Conservation (phyloP, 37 sponge, comb jelly and placozoan genomes). For the Halichondria panicea region DNA sequence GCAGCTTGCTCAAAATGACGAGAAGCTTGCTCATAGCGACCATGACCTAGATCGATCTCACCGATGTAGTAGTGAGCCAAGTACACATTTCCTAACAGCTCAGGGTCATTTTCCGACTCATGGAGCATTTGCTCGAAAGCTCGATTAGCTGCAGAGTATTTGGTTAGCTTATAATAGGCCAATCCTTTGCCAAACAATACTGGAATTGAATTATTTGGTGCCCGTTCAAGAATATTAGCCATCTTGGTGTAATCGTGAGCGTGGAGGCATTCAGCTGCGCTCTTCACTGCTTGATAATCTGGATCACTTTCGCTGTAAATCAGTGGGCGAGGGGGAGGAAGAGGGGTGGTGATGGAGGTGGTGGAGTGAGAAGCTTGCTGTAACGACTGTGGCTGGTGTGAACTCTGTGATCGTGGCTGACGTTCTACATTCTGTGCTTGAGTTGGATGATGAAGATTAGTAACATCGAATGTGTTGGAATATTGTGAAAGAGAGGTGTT, state of each 20-base stretch:
- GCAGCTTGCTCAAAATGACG: slow-evolving; percentile 24
- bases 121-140: slow-evolving; percentile 8
- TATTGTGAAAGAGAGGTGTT: too few species aligned
- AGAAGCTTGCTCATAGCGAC: slow-evolving; percentile 21
- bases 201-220: not conserved
- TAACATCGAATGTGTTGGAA: too few species aligned
- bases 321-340: not conserved
- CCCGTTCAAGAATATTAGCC: slow-evolving; percentile 1
- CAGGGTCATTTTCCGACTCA: not conserved
- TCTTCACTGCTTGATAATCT: not conserved
- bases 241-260: slow-evolving; percentile 52
- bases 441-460: too few species aligned
- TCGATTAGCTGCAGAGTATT: slow-evolving; percentile 7
- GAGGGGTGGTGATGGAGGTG: not conserved
- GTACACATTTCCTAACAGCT: not conserved
- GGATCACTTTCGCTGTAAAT: not conserved
- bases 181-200: slow-evolving; percentile 44
- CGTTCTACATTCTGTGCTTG: too few species aligned
- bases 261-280: slow-evolving; percentile 36
- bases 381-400: too few species aligned
- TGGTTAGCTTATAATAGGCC: slow-evolving; percentile 49
- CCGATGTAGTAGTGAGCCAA: slow-evolving; percentile 53
- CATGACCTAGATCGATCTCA: slow-evolving; percentile 19
- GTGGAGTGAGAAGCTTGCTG: not conserved
- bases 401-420: too few species aligned